Evolutionary conservation across 2,113 vertebrate species (phyloP).

Genomic region (Galeopterus variegatus): DNA sequence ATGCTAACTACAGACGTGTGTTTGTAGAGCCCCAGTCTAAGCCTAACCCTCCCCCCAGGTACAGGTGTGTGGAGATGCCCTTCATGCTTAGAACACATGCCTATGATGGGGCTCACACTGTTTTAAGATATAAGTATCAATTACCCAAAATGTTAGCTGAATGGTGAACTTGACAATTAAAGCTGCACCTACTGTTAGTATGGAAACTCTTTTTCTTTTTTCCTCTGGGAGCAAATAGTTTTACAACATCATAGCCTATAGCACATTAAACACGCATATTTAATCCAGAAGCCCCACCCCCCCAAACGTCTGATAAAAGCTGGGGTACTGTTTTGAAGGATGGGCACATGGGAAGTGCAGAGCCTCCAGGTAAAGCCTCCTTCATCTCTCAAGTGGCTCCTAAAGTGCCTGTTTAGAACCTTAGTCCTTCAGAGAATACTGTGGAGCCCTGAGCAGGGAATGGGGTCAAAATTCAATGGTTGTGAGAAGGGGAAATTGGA

Average conservation of each 20-base stretch:
- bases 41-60: background rate
- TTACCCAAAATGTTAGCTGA: background rate
- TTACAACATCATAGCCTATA: background rate
- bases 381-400: background rate
- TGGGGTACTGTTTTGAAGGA: background rate
- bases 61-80: background rate
- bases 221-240: background rate
- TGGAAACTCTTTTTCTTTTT: background rate
- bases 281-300: background rate
- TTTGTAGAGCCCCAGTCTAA: no score
- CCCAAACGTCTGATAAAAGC: no score
- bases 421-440: background rate
- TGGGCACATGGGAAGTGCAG: no score
- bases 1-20: background rate
- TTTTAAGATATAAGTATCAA: background rate
- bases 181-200: no score
- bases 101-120: background rate
- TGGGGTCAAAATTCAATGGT: no score
- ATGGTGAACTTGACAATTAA: background rate
- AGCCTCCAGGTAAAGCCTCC: background rate
- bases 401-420: background rate
- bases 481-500: background rate
- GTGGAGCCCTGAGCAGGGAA: rapidly evolving
- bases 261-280: background rate
- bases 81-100: background rate